Evolutionary conservation across 2,888 invertebrate species (phyloP).

Genomic region (Chrysotoxum bicinctum): DNA sequence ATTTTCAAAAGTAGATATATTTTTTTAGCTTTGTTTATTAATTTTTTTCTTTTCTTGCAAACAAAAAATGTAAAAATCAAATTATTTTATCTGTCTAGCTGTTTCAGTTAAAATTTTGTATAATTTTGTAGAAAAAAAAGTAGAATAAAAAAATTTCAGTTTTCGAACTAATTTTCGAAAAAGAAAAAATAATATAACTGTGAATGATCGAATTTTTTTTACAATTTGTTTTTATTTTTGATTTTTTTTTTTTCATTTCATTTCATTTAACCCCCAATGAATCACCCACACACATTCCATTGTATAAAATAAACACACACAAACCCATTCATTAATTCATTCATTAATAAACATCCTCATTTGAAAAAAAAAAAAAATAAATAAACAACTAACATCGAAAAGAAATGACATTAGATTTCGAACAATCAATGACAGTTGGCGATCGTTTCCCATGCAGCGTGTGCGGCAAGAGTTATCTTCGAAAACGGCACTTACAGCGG

Average conservation of each 20-base stretch:
- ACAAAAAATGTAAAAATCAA: slow-evolving; percentile 5
- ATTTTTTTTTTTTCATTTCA: slow-evolving; percentile 74
- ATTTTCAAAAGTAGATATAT: slow-evolving; percentile 4
- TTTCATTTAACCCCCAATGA: slow-evolving; percentile 73
- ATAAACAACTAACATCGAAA: slow-evolving; percentile 27
- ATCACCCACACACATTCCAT: slow-evolving; percentile 67
- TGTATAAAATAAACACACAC: slow-evolving; percentile 51
- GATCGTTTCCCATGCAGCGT: slow-evolving; percentile 83
- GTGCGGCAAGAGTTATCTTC: slow-evolving; percentile 84
- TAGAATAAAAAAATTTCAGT: slow-evolving; percentile 20
- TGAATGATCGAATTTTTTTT: slow-evolving; percentile 68
- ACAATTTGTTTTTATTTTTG: slow-evolving; percentile 74
- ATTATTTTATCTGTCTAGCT: slow-evolving; percentile 49
- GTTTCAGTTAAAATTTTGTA: slow-evolving; percentile 24
- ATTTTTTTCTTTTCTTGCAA: not conserved
- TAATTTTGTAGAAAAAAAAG: slow-evolving; percentile 25
- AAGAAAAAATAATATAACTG: slow-evolving; percentile 28
- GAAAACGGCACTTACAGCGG: slow-evolving; percentile 85
- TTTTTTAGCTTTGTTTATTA: slow-evolving; percentile 25
- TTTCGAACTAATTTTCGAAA: slow-evolving; percentile 3
- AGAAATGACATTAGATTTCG: slow-evolving; percentile 73
- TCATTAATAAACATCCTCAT: slow-evolving; percentile 46
- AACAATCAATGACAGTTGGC: slow-evolving; percentile 71
- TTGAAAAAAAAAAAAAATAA: not conserved
- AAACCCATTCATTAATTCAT: slow-evolving; percentile 32